Evolutionary conservation across 2,888 invertebrate species (phyloP), one percentile per base, ranked within the genome.

Genomic region (Cremastinae sp.): DNA sequence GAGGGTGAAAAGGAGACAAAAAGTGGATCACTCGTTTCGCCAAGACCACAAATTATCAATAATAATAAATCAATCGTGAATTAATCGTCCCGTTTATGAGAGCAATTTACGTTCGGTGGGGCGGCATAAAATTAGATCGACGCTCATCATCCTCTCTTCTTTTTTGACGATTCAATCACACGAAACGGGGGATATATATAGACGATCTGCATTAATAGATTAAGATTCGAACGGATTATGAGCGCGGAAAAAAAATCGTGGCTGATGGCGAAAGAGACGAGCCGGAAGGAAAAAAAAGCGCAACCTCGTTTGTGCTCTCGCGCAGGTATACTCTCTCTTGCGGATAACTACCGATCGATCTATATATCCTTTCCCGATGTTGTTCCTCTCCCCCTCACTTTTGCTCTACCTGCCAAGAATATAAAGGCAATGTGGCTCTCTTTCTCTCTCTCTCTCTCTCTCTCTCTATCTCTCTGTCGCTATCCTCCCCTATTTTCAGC

Each of bases 231-330:
- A 66, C 22, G 54, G 56, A 70, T 41, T 54, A 65, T 59, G 49
- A n/a, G 18, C 16, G 61, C 14, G 61, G 75, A 75, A 59, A 69
- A 76, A 76, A 76, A 76, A 69, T 69, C 59, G 64, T 59, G 73
- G 73, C 69, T 22, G 69, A 62, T 41, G 73, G n/a, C n/a, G n/a
- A n/a, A 64, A 64, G 71, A 75, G 28, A 28, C 28, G 28, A 28
- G 28, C 28, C 28, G 20, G 59, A 14, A 34, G 34, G 53, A 71
- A 72, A 72, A 72, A 73, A 84, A 84, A 85, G 85, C 82, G 85
- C 81, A 84, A 80, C 81, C 64, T 43, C 58, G 70, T 61, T 49
- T 36, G 20, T 59, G 28, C 5, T 28, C 28, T 10, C 49, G 65
- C 75, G 65, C 75, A 79, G 81, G 80, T 72, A 73, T 65, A 78